phyloP scores from a whole-genome alignment of 2,888 invertebrate species.

The Pheosia tremula region DNA sequence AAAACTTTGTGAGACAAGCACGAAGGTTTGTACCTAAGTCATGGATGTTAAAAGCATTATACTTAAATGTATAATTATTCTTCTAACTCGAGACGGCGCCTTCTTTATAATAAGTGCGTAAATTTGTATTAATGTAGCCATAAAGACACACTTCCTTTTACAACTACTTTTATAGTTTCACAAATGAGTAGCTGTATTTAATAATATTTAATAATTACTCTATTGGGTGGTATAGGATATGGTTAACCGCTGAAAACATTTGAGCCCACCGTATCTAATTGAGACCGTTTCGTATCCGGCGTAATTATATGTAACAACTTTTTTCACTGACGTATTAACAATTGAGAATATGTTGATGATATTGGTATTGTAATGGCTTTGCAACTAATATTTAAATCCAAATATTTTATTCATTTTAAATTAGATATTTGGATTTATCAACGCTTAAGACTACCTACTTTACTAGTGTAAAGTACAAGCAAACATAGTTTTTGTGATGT shows the following conservation, averaged over 20 bases:
- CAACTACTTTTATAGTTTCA: conserved; percentile 12
- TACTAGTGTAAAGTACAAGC: no score
- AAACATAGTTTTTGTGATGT: no score
- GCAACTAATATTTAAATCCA: no score
- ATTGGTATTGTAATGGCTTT: background rate
- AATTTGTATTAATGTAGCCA: background rate
- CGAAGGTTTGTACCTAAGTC: no score
- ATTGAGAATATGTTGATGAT: background rate
- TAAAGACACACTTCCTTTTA: background rate
- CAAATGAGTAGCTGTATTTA: background rate
- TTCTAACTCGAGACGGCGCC: no score
- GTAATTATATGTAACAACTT: conserved; percentile 9
- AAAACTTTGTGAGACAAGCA: no score
- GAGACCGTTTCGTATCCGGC: conserved; percentile 42
- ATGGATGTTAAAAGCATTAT: no score
- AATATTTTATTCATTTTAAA: no score
- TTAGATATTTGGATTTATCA: no score
- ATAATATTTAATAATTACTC: no score
- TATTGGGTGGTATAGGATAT: background rate
- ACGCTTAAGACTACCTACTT: no score
- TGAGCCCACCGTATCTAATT: conserved; percentile 45
- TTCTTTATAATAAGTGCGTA: background rate
- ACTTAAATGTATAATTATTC: no score
- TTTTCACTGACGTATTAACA: background rate
- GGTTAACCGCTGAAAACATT: conserved; percentile 53